Conservation (phyloP, 2,797 vertebrate genomes). For the Cynopterus sphinx region DNA sequence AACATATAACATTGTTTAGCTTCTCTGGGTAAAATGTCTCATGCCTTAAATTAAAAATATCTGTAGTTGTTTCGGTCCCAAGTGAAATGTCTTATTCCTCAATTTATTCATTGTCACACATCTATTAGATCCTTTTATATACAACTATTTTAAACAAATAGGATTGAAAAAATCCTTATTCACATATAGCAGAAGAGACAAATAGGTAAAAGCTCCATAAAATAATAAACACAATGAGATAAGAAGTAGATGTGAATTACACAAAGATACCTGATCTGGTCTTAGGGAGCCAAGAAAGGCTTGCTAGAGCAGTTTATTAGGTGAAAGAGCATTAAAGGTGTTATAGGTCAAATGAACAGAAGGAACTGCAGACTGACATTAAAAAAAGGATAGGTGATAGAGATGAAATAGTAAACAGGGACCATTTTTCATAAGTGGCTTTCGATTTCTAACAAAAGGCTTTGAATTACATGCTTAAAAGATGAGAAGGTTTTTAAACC, state of each 20-base stretch:
- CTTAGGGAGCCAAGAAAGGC: neutral
- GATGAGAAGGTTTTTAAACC: conserved; percentile 20
- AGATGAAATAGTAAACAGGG: neutral
- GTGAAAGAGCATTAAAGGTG: neutral
- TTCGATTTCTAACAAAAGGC: neutral
- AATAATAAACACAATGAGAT: neutral
- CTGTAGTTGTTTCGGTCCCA: neutral
- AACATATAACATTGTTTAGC: neutral
- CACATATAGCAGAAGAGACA: neutral
- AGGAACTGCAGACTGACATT: neutral
- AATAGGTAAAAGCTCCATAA: neutral
- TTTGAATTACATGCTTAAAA: conserved; percentile 1
- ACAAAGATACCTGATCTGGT: neutral
- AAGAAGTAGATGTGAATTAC: neutral
- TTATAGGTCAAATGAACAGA: neutral
- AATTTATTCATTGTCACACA: conserved; percentile 11
- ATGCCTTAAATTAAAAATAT: conserved; percentile 12
- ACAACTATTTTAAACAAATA: neutral
- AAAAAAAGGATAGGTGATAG: neutral
- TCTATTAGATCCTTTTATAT: neutral
- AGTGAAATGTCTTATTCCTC: neutral
- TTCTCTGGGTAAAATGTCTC: neutral
- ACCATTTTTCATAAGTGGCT: neutral
- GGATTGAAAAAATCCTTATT: neutral
- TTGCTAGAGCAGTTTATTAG: neutral